Conservation (phyloP, 2,113 vertebrate species). For the Coreoperca whiteheadi region DNA sequence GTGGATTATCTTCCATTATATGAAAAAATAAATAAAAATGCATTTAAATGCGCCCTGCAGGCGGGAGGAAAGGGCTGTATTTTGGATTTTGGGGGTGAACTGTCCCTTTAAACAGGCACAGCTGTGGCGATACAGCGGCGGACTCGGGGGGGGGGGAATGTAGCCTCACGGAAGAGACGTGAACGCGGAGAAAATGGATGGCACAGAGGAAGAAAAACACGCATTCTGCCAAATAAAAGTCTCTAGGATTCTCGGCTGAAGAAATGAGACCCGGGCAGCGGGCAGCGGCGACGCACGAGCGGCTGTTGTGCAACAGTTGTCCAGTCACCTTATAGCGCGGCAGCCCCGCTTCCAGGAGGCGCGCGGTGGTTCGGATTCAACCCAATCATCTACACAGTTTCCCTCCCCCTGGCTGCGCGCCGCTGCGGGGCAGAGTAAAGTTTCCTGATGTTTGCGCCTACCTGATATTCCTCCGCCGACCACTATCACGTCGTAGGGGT, state of each 20-base stretch:
- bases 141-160: background rate
- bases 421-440: background rate
- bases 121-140: constrained; percentile 37
- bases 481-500: constrained; percentile 91
- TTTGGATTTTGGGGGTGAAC: no score
- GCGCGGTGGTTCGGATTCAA: background rate
- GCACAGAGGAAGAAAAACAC: background rate
- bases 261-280: background rate
- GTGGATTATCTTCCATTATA: no score
- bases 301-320: constrained; percentile 5
- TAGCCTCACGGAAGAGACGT: constrained; percentile 50
- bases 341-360: background rate
- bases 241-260: background rate
- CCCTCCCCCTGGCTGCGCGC: background rate
- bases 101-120: constrained; percentile 53
- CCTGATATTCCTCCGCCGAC: constrained; percentile 95
- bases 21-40: no score
- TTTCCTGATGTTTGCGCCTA: constrained; percentile 70
- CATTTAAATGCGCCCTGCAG: no score
- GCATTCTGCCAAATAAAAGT: background rate
- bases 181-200: constrained; percentile 11
- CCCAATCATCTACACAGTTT: background rate
- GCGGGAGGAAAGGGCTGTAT: no score
- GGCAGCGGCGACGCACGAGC: background rate
- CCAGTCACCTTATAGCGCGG: background rate